These are phyloP conservation scores for Tyto alba DNA, from an alignment of 2,113 vertebrate species.

Conservation along the genomic window DNA sequence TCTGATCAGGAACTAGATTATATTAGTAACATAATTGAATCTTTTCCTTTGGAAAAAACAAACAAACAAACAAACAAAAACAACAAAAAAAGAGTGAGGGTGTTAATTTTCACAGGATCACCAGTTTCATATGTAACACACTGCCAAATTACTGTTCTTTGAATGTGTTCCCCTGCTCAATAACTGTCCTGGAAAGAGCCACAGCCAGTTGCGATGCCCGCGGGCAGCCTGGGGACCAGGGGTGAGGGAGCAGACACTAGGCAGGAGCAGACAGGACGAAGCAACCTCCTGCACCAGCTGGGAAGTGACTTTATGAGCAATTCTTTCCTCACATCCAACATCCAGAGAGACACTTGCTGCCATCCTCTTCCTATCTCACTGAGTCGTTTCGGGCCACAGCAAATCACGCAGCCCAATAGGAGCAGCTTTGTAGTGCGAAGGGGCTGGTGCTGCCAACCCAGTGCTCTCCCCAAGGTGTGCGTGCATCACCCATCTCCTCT, in stretches of 20 bases:
- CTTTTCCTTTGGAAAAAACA: neutral
- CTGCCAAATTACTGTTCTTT: neutral
- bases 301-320: neutral
- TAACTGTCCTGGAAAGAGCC: neutral
- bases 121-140: fast-evolving
- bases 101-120: neutral
- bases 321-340: neutral
- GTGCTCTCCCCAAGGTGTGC: neutral
- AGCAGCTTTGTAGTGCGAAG: fast-evolving
- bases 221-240: neutral
- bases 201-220: neutral
- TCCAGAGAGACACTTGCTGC: neutral
- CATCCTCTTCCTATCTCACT: neutral
- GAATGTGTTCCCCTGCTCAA: neutral
- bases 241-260: fast-evolving
- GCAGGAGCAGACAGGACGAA: fast-evolving
- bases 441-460: neutral
- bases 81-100: neutral
- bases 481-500: fast-evolving
- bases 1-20: neutral
- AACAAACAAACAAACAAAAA: neutral
- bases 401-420: neutral
- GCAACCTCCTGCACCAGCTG: neutral
- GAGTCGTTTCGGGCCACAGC: neutral
- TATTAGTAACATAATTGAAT: neutral